Evolutionary conservation across 2,113 vertebrate species (phyloP), one percentile per base, ranked within the genome.

Genomic region (Lanius collurio): DNA sequence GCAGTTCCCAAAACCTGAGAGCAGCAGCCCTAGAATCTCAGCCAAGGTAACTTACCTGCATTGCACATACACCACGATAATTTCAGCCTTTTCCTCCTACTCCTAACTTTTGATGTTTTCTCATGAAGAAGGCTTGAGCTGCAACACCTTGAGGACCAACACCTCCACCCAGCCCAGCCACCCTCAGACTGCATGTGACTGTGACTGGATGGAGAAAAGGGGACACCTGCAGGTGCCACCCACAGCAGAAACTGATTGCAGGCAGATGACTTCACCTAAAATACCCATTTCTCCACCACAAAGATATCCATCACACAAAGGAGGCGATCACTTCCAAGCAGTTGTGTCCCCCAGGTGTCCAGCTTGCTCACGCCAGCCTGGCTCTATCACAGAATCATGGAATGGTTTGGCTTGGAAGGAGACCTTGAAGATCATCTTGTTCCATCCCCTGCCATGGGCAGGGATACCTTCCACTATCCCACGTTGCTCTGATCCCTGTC

Each of bases 211-310:
- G 37, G 57, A 59, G 44, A 31, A 19, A n/a, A 69, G 1, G 6
- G 19, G 46, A 52, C 42, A 74, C n/a, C 39, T 78, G 17, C 81
- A 39, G 55, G n/a, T 49, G 55, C 44, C 65, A 64, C 10, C n/a
- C 60, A 37, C 37, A n/a, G 52, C 71, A 62, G 41, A 50, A 41
- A 62, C 10, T 2, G 0, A 22, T 0, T 0, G 0, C 37, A 42
- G 65, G 70, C 30, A 39, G 30, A 13, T 44, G 16, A 30, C 28
- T 44, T 41, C 22, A 41, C 63, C 68, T 35, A 8, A 35, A 79
- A 10, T 9, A 5, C 19, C 41, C n/a, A 26, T 37, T 90, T 75
- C 19, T 76, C 46, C 52, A 35, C 3, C 33, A 20, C 1, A 22
- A 70, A 31, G 50, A 33, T 5, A 24, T 5, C 83, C n/a, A 30